Evolutionary conservation across 1,140 invertebrate species (phyloP).

Genomic region (Nylanderia fulva): DNA sequence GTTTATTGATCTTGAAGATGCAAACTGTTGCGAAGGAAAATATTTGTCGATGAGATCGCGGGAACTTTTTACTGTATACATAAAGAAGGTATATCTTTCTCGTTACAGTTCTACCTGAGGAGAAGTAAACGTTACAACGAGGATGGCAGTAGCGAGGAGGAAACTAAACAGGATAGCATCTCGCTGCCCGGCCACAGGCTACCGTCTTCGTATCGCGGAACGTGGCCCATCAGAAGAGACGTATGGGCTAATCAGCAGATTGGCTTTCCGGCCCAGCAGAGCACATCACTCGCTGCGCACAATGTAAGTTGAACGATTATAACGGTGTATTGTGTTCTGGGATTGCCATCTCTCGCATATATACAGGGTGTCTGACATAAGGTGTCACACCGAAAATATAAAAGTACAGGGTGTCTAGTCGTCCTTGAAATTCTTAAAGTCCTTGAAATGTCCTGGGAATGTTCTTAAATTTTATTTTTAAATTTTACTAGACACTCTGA

Average conservation of each 20-base stretch:
- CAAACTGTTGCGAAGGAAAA: neutral
- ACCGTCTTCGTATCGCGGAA: conserved; percentile 88
- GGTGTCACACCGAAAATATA: too few relatives aligned
- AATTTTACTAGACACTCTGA: too few relatives aligned
- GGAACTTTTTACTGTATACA: neutral
- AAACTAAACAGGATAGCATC: conserved; percentile 74
- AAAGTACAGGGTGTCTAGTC: too few relatives aligned
- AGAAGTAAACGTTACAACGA: conserved; percentile 78
- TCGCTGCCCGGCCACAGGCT: conserved; percentile 78
- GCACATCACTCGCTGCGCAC: conserved; percentile 67
- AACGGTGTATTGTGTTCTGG: conserved; percentile 11
- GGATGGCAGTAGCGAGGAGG: conserved; percentile 81
- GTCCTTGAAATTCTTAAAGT: too few relatives aligned
- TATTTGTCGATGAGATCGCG: neutral
- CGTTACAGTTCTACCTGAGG: conserved; percentile 70
- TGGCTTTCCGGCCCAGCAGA: conserved; percentile 78
- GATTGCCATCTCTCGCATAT: neutral
- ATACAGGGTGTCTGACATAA: too few relatives aligned
- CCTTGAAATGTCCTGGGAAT: too few relatives aligned
- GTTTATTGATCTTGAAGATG: neutral
- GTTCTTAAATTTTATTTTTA: too few relatives aligned
- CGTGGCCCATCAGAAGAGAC: conserved; percentile 89
- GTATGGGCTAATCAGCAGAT: conserved; percentile 87
- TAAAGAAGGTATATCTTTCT: conserved; percentile 1
- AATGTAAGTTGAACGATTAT: conserved; percentile 72